These are phyloP conservation scores for Drosophila kanekoi DNA, from an alignment of 2,888 invertebrate species.

Conservation along the genomic window DNA sequence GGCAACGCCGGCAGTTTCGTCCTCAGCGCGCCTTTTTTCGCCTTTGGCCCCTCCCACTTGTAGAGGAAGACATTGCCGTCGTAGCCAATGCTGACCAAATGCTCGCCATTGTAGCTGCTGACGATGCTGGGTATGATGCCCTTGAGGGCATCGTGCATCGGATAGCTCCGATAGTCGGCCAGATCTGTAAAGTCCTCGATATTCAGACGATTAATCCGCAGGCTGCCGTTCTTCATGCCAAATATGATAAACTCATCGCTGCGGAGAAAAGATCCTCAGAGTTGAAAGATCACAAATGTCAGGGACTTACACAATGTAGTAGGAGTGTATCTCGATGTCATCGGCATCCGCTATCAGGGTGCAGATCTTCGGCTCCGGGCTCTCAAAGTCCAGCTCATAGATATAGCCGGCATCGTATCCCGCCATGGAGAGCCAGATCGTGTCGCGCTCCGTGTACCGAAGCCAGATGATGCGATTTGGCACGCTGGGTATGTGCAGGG, in stretches of 20 bases:
- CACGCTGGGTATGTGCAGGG: constrained; percentile 86
- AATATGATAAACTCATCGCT: constrained; percentile 87
- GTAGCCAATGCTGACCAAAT: constrained; percentile 88
- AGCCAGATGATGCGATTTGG: constrained; percentile 88
- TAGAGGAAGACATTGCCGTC: constrained; percentile 93
- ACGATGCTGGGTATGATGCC: constrained; percentile 89
- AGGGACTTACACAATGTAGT: constrained; percentile 86
- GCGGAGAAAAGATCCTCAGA: constrained; percentile 35
- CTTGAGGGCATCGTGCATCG: constrained; percentile 91
- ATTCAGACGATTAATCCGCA: constrained; percentile 87
- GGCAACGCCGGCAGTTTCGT: constrained; percentile 38
- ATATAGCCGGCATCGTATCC: constrained; percentile 89
- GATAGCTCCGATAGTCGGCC: constrained; percentile 88
- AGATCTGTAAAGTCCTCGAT: constrained; percentile 86
- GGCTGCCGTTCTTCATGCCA: constrained; percentile 87
- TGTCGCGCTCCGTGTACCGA: constrained; percentile 86
- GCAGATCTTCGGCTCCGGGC: constrained; percentile 85
- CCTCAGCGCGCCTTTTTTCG: constrained; percentile 1
- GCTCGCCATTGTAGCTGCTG: constrained; percentile 87
- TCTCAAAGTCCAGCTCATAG: constrained; percentile 87
- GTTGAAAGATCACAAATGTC: background rate
- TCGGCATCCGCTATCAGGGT: constrained; percentile 86
- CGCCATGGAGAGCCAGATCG: constrained; percentile 88
- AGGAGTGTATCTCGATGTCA: constrained; percentile 87
- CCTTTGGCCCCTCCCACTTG: constrained; percentile 85